phyloP scores from a whole-genome alignment of 2,113 vertebrate genomes.

The Cariama cristata region DNA sequence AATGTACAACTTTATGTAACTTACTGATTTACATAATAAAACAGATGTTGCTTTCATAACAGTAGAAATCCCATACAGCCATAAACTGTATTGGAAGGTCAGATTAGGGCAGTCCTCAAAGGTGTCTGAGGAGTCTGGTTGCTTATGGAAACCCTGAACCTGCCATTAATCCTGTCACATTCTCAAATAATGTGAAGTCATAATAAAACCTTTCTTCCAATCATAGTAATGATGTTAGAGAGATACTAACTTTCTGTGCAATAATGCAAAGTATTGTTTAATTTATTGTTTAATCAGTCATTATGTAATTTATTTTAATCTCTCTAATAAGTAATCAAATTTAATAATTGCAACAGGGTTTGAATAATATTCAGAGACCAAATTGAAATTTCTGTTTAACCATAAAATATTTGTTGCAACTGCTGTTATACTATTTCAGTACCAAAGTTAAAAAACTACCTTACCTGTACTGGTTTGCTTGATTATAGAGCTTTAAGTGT shows the following conservation, averaged over 20 bases:
- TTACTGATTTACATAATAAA: background rate
- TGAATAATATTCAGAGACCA: background rate
- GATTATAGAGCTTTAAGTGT: background rate
- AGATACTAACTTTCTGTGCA: background rate
- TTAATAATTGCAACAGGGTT: background rate
- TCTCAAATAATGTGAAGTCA: background rate
- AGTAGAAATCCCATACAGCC: background rate
- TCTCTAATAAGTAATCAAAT: background rate
- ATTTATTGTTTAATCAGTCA: background rate
- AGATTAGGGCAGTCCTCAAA: background rate
- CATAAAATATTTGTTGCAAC: background rate
- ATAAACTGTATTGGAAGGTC: background rate
- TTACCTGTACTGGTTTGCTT: background rate
- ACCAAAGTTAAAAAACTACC: background rate
- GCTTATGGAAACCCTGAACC: background rate
- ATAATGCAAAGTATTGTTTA: background rate
- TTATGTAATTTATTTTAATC: slow-evolving; percentile 33
- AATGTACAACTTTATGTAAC: background rate
- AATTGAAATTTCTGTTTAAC: background rate
- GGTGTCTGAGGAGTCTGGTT: background rate
- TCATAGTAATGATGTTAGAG: background rate
- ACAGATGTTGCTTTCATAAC: background rate
- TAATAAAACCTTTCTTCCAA: background rate
- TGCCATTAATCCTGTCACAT: background rate
- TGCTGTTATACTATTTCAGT: background rate